Base-by-base conservation (phyloP, 2,888 invertebrate species). In the Tenthredo amoena region DNA sequence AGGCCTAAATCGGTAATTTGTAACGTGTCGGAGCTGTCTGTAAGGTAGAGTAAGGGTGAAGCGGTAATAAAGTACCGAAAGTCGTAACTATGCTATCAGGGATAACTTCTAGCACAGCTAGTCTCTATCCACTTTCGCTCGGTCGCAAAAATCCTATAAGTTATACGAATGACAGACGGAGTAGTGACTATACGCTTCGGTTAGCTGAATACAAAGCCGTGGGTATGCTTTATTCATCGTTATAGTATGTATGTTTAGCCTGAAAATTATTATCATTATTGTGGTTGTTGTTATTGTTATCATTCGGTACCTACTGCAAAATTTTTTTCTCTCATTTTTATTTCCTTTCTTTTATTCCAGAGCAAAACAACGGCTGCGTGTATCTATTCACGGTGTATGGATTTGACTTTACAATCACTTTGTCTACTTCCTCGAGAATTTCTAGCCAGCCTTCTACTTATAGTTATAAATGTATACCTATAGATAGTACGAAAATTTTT, bases 151-250 rank as follows among this genome's bases (percentile, higher is more conserved):
- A 87, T 86, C 84, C 88, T 86, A 87, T 88, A 89, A 89, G 89
- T 89, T 88, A 87, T 89, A 88, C 86, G 87, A 89, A 87, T 87
- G 89, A 88, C 89, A 86, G 87, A 88, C 87, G 85, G 81, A 84
- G 86, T 85, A 84, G 86, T 84, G 86, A 86, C 72, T 86, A 81
- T 65, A 50, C 40, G 86, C 79, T 76, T 85, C 84, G 72, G 65
- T 86, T 62, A 85, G 79, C 72, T 40, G 86, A 86, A 74, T 62
- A 86, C 84, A 68, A 85, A 85, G 77, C 81, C 71, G 77, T 65
- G 79, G 79, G 47, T 62, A 68, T 65, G 65, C 81, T 81, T 77
- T 77, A 77, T 77, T 77, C 77, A 77, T 77, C 47, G 77, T 77
- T 77, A 10, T 50, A 21, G 21, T 74, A 43, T 9, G 43, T 40